phyloP scores from a whole-genome alignment of 2,113 vertebrate species.

The Romanogobio albipinnatus region DNA sequence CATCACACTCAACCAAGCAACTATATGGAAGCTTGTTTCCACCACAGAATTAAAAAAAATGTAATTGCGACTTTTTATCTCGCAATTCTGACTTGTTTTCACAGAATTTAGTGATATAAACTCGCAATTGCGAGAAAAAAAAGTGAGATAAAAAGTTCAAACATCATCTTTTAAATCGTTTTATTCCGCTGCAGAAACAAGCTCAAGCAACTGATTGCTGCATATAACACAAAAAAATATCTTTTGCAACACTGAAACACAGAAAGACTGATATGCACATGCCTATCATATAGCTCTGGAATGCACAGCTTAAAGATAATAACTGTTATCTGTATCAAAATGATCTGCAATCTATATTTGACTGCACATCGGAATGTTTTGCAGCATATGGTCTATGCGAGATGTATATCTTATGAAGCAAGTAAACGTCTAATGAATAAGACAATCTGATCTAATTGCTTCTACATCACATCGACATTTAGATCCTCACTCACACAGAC shows the following conservation, averaged over 20 bases:
- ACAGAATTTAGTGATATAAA: no score
- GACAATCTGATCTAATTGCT: background rate
- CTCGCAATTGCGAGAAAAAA: no score
- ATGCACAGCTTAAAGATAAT: conserved; percentile 7
- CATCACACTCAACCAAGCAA: background rate
- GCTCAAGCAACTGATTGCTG: background rate
- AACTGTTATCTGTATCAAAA: background rate
- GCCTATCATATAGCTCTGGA: background rate
- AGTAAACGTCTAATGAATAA: background rate
- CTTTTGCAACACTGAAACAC: background rate
- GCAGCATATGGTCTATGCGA: background rate
- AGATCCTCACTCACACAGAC: background rate
- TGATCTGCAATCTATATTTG: background rate
- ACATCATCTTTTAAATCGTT: no score
- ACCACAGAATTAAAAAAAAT: no score
- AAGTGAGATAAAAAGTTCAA: no score
- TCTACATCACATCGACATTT: background rate
- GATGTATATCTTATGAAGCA: background rate
- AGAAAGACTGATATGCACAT: background rate
- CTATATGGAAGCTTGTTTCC: no score
- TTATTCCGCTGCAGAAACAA: no score
- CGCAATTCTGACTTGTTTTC: no score
- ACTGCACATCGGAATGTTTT: background rate
- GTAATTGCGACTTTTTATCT: no score
- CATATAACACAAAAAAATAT: background rate